A percentile compares a stretch with the other conserved stretches of the same genome.
These are phyloP conservation scores for Cryptotis parvus DNA, from an alignment of 2,113 vertebrate genomes.

Conservation along the genomic window DNA sequence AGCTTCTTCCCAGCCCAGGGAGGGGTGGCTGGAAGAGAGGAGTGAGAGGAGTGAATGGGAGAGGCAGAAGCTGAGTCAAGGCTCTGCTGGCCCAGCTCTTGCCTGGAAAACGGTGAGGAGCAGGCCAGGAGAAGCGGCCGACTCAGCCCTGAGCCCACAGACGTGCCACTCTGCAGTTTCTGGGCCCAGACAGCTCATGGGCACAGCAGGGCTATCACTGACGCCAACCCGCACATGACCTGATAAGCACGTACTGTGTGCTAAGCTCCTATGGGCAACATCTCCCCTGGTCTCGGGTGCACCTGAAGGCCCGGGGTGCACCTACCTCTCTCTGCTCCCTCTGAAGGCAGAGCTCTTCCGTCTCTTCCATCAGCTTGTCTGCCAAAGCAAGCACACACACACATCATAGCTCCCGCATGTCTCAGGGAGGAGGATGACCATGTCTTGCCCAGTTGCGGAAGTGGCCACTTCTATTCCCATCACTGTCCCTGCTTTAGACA, in stretches of 20 bases:
- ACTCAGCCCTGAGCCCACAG: neutral
- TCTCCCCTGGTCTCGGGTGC: neutral
- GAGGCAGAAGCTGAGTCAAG: neutral
- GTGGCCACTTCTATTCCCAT: neutral
- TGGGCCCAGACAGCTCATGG: neutral
- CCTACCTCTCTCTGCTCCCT: slow-evolving; percentile 95
- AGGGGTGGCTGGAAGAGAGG: neutral
- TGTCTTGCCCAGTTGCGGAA: neutral
- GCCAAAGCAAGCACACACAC: slow-evolving; percentile 78
- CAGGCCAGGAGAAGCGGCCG: neutral
- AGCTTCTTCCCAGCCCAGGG: neutral
- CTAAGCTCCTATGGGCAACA: neutral
- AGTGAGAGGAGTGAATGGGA: neutral
- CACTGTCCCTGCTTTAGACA: neutral
- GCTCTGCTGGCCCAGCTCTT: neutral
- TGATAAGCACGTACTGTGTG: neutral
- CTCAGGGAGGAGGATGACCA: neutral
- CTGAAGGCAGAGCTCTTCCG: slow-evolving; percentile 95
- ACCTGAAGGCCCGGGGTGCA: accelerated
- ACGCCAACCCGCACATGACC: neutral
- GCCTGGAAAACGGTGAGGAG: neutral
- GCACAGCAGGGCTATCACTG: neutral
- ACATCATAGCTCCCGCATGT: neutral
- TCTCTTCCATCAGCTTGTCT: slow-evolving; percentile 99
- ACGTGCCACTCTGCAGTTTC: neutral